Evolutionary conservation across 1,140 invertebrate genomes (phyloP), one percentile per base, ranked within the genome.

Genomic region (Tetramorium parvispinum): DNA sequence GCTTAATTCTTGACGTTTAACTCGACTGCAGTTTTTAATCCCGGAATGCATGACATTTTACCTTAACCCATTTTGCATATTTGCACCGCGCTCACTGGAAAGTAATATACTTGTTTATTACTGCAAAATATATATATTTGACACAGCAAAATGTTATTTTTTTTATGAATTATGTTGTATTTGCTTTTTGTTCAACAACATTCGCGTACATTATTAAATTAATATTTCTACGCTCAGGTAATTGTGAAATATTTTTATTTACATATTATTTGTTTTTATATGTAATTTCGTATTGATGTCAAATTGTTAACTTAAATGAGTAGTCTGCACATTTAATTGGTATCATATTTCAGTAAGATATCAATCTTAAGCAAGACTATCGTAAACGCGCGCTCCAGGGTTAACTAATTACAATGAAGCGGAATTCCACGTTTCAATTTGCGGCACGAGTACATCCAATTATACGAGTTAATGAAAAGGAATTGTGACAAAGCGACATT

Each of bases 401-500:
- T 71, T 18, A 57, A 27, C 40, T 82, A 73, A 83, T 82, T 57
- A 46, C 18, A 43, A 46, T 24, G 63, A 27, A 27, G 13, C 21
- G 16, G 63, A 43, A 43, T 57, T 66, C 43, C 32, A 27, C 32
- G 49, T 83, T 83, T 73, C 40, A 73, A 49, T 73, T 82, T 46
- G 53, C 66, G 32, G 21, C 65, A 59, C 40, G 24, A 73, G n/a
- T 10, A 27, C 7, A 57, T 73, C 63, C 46, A 81, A 81, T 82
- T 73, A 46, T 59, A 37, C 24, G 53, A 49, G 53, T 83, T 73
- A 59, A 83, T 59, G 53, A 83, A 59, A 83, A 73, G 53, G 53
- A 83, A 83, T 83, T 83, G 70, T 73, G 24, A 57, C 79, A 70
- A 68, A 81, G 66, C 66, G 63, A 71, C 78, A 16, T 82, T 68